phyloP scores from a whole-genome alignment of 1,140 invertebrate genomes.

The Temnothorax longispinosus region DNA sequence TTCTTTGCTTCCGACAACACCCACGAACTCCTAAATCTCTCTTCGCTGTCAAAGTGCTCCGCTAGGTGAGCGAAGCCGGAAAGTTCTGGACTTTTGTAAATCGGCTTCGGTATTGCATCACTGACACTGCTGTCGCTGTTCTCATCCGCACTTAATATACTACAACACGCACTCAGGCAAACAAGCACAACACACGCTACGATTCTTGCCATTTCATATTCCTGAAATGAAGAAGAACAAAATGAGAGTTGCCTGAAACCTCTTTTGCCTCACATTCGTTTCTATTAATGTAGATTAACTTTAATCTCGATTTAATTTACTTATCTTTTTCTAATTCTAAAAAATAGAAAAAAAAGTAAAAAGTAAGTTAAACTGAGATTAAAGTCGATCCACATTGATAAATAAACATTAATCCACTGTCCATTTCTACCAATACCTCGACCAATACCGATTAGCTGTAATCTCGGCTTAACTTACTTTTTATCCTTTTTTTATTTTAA shows the following conservation, averaged over 20 bases:
- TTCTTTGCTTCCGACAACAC: constrained; percentile 96
- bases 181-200: constrained; percentile 43
- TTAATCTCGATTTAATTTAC: too few species aligned
- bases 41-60: constrained; percentile 95
- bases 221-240: constrained; percentile 51
- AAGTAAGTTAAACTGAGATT: too few species aligned
- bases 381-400: too few species aligned
- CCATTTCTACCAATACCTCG: too few species aligned
- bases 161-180: constrained; percentile 55
- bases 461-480: too few species aligned
- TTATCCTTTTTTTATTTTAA: too few species aligned
- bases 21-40: constrained; percentile 93
- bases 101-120: constrained; percentile 50
- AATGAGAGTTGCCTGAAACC: background rate
- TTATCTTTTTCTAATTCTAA: too few species aligned
- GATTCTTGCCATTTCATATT: constrained; percentile 75
- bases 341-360: too few species aligned
- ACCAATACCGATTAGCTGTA: too few species aligned
- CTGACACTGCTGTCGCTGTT: constrained; percentile 3
- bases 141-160: constrained; percentile 56
- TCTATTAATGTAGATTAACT: too few species aligned
- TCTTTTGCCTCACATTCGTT: too few species aligned
- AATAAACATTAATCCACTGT: too few species aligned
- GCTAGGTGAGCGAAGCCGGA: constrained; percentile 90
- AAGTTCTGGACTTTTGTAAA: constrained; percentile 87